Evolutionary conservation across 2,113 vertebrate species (phyloP), one percentile per base, ranked within the genome.

Genomic region (Lanius ludovicianus): DNA sequence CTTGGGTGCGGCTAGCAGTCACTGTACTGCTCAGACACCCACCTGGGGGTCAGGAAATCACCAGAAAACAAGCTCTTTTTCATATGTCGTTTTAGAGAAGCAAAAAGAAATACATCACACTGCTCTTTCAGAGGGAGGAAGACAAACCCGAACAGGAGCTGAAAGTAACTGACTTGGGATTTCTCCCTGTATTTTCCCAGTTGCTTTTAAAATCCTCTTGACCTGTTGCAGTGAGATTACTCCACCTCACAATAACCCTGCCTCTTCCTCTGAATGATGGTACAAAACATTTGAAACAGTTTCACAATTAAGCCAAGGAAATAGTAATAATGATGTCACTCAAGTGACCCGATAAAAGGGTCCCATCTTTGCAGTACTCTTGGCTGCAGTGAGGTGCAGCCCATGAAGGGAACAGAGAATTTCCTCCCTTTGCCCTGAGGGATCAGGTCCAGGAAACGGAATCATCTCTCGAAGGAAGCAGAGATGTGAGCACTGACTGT

Each of bases 1-100:
- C 41, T 35, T 97, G 97, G 97, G 95, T 97, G 97, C 89, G 96
- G 98, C 97, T 97, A 98, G 97, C 97, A 98, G 97, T 95, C 96
- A 90, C 69, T 15, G 84, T 70, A 56, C 69, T 60, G 95, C 87
- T 96, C 89, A 97, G 85, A 83, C 90, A 60, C 53, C 75, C 31
- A 84, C 55, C 11, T 62, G 16, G 70, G 39, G 84, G 50, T 64
- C 84, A 84, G 75, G 52, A 41, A 71, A 47, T 7, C 63, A 15
- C 49, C 52, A 62, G 24, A 44, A 86, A 88, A 59, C 5, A n/a
- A 12, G 10, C 14, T 65, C 39, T 57, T 62, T 22, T 64, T 46
- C 24, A 56, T 22, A 63, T 17, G 7, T 24, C 39, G 37, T 55
- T 65, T 42, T 39, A 47, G 20, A 94, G 30, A 37, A 55, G 52